Conservation (phyloP, 2,113 vertebrate species). For the Anoura caudifer region DNA sequence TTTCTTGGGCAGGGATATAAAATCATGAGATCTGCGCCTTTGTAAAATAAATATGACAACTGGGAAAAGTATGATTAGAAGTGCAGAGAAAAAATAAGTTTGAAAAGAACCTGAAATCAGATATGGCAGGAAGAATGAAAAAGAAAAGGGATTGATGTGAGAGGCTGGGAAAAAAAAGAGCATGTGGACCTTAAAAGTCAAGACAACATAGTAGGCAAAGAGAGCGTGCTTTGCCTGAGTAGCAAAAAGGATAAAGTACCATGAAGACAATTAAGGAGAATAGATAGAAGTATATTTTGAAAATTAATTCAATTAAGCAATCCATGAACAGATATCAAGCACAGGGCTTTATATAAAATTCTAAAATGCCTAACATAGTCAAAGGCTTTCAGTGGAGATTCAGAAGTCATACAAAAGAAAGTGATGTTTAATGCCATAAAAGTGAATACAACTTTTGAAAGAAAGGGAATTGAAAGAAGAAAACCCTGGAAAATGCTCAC, state of each 20-base stretch:
- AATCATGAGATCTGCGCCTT: background rate
- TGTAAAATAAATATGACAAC: background rate
- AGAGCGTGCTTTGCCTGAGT: background rate
- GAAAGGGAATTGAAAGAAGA: background rate
- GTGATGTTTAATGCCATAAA: background rate
- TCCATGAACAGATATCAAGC: background rate
- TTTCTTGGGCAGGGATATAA: background rate
- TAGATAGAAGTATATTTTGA: background rate
- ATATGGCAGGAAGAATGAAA: background rate
- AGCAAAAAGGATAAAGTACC: background rate
- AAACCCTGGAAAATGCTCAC: background rate
- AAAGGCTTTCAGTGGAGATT: background rate
- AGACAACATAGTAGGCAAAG: background rate
- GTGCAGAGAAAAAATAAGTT: background rate
- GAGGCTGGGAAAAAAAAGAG: background rate
- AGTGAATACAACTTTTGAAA: background rate
- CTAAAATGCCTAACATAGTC: background rate
- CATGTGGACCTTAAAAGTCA: background rate
- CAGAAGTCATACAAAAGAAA: background rate
- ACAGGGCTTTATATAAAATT: constrained; percentile 9
- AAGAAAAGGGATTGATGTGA: background rate
- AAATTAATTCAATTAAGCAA: background rate
- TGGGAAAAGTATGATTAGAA: background rate
- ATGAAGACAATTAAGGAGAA: background rate
- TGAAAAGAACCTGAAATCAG: background rate